Evolutionary conservation across 2,113 vertebrate species (phyloP), one percentile per base, ranked within the genome.

Genomic region (Motacilla tschutschensis): DNA sequence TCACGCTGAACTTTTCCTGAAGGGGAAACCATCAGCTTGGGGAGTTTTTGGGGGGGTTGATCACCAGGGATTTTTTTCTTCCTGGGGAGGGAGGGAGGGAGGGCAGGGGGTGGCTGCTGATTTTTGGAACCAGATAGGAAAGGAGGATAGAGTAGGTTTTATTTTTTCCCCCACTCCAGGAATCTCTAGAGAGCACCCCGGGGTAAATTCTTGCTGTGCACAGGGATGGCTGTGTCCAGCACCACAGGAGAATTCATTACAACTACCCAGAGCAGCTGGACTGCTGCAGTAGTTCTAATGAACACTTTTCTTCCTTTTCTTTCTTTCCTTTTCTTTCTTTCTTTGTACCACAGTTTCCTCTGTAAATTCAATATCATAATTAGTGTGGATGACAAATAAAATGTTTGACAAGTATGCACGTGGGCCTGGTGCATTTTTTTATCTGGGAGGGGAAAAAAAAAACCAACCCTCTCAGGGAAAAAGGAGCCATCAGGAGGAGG

Each of bases 361-460:
- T 97, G 95, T 96, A 96, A 96, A 96, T 94, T 95, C 92, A 95
- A 5, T 95, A 93, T 95, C 85, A 91, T 89, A 93, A 93, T 93
- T 92, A 95, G 94, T 94, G 90, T 92, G 94, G 93, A 95, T 89
- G 95, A 92, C 94, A 96, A 96, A 97, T 97, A 97, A 97, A 96
- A 87, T 77, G 91, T 95, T 96, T 94, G 94, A 94, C 94, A 93
- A 96, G 78, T 90, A 88, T 31, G 15, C 48, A 46, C 8, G 16
- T 17, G 71, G 60, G 58, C 54, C 65, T 59, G 33, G 28, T 74
- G 76, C 9, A 1, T 72, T 96, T 43, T n/a, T 95, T 94, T 43
- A 75, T 64, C 25, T 17, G 54, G 50, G 46, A n/a, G 31, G 10
- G 51, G 2, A 22, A 48, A 74, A 16, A 50, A 25, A 59, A 1